Conservation (phyloP, 2,797 vertebrate species). For the Thamnophis elegans region DNA sequence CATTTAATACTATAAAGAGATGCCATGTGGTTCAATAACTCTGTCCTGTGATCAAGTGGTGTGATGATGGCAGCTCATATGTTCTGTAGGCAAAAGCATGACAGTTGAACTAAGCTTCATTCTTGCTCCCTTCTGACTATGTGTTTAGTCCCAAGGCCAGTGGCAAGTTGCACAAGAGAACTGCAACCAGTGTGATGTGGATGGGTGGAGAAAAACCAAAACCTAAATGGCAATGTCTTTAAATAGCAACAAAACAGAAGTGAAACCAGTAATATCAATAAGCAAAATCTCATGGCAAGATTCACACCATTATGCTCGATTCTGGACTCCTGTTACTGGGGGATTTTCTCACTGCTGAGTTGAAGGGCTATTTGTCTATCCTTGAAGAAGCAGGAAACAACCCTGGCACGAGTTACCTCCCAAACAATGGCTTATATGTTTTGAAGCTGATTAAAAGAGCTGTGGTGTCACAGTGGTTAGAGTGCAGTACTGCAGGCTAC, state of each 20-base stretch:
- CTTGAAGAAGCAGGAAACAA: not conserved
- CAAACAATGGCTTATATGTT: not conserved
- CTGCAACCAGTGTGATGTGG: not conserved
- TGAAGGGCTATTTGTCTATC: not conserved
- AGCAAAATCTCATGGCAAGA: not conserved
- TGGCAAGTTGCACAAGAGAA: not conserved
- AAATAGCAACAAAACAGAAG: slow-evolving; percentile 30
- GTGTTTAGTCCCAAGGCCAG: not conserved
- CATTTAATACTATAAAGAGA: not conserved
- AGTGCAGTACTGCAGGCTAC: no score
- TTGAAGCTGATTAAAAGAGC: not conserved
- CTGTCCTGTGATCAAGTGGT: not conserved
- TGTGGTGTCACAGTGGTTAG: no score
- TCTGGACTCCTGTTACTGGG: not conserved
- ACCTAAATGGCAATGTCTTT: not conserved
- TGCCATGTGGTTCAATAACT: not conserved
- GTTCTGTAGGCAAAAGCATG: not conserved
- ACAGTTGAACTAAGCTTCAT: fast-evolving
- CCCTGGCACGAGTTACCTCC: not conserved
- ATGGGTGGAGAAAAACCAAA: slow-evolving; percentile 22
- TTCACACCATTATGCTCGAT: not conserved
- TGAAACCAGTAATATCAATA: slow-evolving; percentile 34
- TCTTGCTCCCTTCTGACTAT: slow-evolving; percentile 1
- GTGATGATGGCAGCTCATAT: not conserved
- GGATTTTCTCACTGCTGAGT: not conserved